Conservation (phyloP, 2,113 vertebrate genomes). For the Delphinus delphis region DNA sequence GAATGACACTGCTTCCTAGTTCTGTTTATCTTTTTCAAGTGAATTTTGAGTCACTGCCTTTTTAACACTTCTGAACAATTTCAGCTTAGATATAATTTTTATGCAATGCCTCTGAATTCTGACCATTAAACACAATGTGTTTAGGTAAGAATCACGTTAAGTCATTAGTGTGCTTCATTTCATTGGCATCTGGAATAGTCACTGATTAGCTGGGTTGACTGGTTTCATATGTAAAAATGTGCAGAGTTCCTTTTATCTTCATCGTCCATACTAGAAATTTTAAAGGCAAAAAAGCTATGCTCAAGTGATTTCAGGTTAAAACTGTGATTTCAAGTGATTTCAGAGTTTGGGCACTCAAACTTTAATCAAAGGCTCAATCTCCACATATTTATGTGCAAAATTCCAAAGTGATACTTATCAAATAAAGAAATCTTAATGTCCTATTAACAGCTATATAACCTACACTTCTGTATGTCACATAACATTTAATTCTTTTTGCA, state of each 20-base stretch:
- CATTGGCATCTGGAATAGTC: neutral
- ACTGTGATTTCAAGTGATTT: neutral
- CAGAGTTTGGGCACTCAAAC: neutral
- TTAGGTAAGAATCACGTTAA: neutral
- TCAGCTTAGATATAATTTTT: neutral
- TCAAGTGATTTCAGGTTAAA: constrained; percentile 32
- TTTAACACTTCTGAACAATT: neutral
- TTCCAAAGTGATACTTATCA: neutral
- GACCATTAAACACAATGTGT: neutral
- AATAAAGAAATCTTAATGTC: neutral
- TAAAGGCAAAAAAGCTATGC: neutral
- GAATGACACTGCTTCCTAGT: neutral
- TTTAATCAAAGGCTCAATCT: neutral
- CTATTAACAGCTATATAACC: neutral
- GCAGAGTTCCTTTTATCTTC: neutral
- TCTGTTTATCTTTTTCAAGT: neutral
- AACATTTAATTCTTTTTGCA: neutral
- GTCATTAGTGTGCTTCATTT: neutral
- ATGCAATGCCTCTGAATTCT: neutral
- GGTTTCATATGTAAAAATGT: neutral
- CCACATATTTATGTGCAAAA: neutral
- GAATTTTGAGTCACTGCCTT: neutral
- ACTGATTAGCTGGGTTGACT: neutral
- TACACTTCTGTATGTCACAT: neutral
- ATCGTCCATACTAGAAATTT: neutral